These are phyloP conservation scores for Lutraria rhynchaena DNA, from an alignment of 1,140 invertebrate species.

Conservation along the genomic window DNA sequence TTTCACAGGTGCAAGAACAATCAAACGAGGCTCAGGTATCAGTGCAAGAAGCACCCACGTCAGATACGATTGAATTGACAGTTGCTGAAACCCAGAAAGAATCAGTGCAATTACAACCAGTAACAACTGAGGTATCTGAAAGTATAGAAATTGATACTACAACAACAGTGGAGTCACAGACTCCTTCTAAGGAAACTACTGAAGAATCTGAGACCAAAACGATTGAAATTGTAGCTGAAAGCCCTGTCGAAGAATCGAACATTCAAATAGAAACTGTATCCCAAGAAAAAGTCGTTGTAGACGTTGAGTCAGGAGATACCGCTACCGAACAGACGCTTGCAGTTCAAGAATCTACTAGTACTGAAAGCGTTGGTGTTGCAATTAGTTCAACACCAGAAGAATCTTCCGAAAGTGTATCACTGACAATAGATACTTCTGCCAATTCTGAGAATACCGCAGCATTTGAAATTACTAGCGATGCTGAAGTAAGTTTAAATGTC, in stretches of 20 bases:
- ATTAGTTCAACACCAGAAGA: background rate
- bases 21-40: too few species aligned
- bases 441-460: conserved; percentile 10
- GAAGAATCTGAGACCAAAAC: background rate
- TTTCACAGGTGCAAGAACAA: too few species aligned
- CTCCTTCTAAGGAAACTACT: background rate
- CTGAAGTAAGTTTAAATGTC: conserved; percentile 31
- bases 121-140: too few species aligned
- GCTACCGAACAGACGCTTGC: background rate
- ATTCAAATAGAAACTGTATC: conserved; percentile 4
- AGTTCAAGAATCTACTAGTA: background rate
- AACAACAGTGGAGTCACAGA: too few species aligned
- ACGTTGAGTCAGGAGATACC: background rate
- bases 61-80: too few species aligned
- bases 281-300: background rate
- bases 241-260: too few species aligned
- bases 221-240: background rate
- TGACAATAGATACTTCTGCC: background rate
- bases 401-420: background rate
- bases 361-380: too few species aligned
- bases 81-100: too few species aligned
- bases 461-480: conserved; percentile 31
- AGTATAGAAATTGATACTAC: too few species aligned
- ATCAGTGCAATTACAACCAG: too few species aligned
- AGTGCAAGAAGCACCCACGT: too few species aligned